Conservation (phyloP, 2,888 invertebrate species). For the Lepas anatifera region DNA sequence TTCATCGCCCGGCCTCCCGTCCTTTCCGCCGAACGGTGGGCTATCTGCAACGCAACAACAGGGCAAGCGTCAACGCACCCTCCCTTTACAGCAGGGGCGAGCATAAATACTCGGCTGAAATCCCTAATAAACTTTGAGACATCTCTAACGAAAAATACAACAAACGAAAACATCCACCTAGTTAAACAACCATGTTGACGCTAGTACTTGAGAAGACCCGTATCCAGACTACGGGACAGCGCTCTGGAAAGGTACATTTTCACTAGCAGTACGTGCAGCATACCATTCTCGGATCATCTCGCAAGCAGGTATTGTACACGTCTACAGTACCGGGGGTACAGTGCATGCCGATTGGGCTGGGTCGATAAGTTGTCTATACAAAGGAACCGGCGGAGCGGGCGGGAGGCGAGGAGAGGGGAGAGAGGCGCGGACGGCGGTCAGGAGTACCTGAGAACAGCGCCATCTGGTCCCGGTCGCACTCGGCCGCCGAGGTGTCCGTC, state of each 20-base stretch:
- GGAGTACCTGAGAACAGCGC: not conserved
- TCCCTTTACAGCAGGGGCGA: too few species aligned
- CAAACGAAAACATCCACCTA: too few species aligned
- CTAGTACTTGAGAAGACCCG: too few species aligned
- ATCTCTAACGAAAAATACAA: too few species aligned
- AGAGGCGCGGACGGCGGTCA: not conserved
- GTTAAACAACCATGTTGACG: too few species aligned
- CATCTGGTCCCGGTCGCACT: slow-evolving; percentile 11
- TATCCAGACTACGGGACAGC: too few species aligned
- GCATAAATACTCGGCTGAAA: too few species aligned
- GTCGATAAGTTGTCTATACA: too few species aligned
- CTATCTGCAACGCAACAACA: slow-evolving; percentile 1
- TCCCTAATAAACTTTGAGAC: too few species aligned
- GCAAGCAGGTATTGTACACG: not conserved
- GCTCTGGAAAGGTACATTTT: too few species aligned
- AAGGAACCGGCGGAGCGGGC: too few species aligned
- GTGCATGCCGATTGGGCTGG: not conserved
- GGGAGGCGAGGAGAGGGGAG: not conserved
- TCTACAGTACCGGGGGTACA: not conserved
- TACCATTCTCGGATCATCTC: not conserved
- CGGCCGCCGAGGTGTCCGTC: slow-evolving; percentile 9
- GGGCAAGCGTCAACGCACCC: too few species aligned
- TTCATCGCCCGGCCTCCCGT: not conserved
- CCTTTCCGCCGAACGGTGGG: not conserved
- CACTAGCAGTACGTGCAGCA: not conserved